Conservation (phyloP, 2,888 invertebrate genomes). For the Ichneumoninae sp. region DNA sequence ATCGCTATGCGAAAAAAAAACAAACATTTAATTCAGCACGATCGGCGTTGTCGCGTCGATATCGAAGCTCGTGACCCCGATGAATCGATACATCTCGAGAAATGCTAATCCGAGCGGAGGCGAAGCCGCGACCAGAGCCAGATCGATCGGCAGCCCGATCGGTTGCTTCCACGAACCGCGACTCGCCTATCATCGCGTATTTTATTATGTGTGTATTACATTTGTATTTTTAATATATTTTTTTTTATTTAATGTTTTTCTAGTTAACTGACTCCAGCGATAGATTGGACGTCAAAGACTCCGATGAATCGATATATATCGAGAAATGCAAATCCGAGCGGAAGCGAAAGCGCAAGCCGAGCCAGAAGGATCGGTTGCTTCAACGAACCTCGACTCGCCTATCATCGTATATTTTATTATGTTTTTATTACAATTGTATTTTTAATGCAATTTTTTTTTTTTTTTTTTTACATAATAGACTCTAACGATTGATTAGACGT, state of each 20-base stretch:
- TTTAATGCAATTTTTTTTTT: not conserved
- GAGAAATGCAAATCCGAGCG: constrained; percentile 48
- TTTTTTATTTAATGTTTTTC: not conserved
- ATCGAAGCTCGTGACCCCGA: constrained; percentile 42
- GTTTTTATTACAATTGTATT: not conserved
- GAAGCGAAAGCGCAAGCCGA: not conserved
- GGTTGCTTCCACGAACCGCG: constrained; percentile 8
- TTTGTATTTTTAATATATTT: constrained; percentile 1
- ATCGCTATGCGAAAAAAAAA: not conserved
- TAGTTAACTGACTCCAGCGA: constrained; percentile 23
- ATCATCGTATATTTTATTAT: constrained; percentile 20
- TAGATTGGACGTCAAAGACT: constrained; percentile 51
- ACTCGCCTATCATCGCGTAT: constrained; percentile 17
- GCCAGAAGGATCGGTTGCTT: constrained; percentile 24
- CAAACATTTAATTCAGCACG: not conserved
- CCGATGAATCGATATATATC: constrained; percentile 45
- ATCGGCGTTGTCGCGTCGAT: constrained; percentile 3
- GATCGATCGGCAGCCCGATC: constrained; percentile 11
- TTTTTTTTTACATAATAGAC: constrained; percentile 4
- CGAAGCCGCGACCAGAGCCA: constrained; percentile 1
- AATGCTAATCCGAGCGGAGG: constrained; percentile 38
- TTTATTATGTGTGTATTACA: constrained; percentile 4
- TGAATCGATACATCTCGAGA: constrained; percentile 49
- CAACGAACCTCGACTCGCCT: not conserved
- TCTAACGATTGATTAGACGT: constrained; percentile 49